phyloP scores from a whole-genome alignment of 2,113 vertebrate genomes.

The Meriones unguiculatus region DNA sequence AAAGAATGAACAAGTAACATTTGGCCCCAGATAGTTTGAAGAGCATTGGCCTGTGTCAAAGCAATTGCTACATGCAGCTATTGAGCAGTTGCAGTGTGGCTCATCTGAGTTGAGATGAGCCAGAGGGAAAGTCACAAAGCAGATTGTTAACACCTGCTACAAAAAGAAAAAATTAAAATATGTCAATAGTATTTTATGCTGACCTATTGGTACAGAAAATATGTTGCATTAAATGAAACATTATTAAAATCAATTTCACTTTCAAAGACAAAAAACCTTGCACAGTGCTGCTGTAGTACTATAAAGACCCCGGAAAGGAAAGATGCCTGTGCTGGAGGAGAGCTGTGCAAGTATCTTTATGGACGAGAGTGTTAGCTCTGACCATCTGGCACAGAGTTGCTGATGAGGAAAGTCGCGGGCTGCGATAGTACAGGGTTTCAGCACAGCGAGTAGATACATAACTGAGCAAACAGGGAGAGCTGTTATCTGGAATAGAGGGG shows the following conservation, averaged over 20 bases:
- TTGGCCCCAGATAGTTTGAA: neutral
- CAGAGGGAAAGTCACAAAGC: neutral
- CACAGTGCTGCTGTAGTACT: neutral
- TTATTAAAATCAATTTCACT: slow-evolving; percentile 30
- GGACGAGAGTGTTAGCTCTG: neutral
- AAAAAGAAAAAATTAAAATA: slow-evolving; percentile 13
- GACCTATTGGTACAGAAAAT: neutral
- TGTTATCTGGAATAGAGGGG: fast-evolving
- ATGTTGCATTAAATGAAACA: neutral
- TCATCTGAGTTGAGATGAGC: neutral
- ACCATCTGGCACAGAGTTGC: neutral
- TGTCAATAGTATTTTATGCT: neutral
- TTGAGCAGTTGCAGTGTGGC: neutral
- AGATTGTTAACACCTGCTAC: neutral
- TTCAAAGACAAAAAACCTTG: neutral
- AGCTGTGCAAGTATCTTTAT: neutral
- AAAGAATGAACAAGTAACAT: neutral
- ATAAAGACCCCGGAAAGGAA: neutral
- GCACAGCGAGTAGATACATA: neutral
- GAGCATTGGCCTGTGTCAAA: fast-evolving
- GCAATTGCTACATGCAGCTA: neutral
- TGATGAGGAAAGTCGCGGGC: neutral
- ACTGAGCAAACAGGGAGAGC: neutral
- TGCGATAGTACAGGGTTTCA: neutral
- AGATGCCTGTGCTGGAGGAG: neutral